phyloP scores from a whole-genome alignment of 2,797 vertebrate species.

The Hypotaenidia okinawae region DNA sequence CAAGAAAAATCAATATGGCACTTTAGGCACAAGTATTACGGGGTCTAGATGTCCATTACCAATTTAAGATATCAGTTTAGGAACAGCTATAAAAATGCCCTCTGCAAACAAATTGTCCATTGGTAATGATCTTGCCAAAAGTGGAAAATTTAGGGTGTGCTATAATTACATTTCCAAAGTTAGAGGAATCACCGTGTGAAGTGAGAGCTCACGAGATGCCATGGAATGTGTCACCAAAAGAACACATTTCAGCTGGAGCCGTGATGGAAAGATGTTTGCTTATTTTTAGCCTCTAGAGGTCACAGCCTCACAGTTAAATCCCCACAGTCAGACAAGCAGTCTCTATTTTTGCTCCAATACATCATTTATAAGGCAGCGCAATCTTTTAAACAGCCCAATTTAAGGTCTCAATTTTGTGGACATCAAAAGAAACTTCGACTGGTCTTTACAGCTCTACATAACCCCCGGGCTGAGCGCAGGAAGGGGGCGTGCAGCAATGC shows the following conservation, averaged over 20 bases:
- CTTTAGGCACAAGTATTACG: not conserved
- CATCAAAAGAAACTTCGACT: constrained; percentile 46
- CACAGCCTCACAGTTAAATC: constrained; percentile 60
- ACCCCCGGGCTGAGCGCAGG: not conserved
- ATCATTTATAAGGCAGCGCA: not conserved
- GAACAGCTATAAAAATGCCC: not conserved
- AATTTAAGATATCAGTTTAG: not conserved
- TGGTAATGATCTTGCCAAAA: not conserved
- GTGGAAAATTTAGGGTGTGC: not conserved
- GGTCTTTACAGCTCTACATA: not conserved
- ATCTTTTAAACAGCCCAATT: constrained; percentile 55
- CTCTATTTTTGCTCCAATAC: constrained; percentile 9
- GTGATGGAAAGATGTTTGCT: constrained; percentile 43
- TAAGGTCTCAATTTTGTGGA: constrained; percentile 40
- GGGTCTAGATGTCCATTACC: not conserved
- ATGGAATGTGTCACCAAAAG: not conserved
- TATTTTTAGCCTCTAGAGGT: constrained; percentile 68
- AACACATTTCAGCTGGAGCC: not conserved
- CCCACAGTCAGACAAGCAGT: constrained; percentile 22
- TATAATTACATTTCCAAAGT: not conserved
- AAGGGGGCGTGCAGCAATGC: not conserved
- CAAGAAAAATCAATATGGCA: not conserved
- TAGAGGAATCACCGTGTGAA: not conserved
- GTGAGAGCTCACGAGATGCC: not conserved
- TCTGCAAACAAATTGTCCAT: not conserved